Evolutionary conservation across 1,140 invertebrate genomes (phyloP).

Genomic region (Chrysomallon squamiferum): DNA sequence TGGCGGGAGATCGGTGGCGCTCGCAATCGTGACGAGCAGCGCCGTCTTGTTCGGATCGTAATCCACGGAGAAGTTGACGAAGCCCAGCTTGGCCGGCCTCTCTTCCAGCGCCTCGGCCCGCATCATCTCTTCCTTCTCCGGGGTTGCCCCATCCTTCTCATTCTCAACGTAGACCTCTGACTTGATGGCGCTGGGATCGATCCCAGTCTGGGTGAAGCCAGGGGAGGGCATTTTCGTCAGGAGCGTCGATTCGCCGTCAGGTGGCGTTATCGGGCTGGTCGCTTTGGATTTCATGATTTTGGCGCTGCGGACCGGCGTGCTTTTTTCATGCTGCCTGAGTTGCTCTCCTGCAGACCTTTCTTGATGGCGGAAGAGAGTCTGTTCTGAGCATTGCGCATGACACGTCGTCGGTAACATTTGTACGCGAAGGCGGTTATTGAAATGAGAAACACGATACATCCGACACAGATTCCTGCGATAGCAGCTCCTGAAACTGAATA

Average conservation of each 20-base stretch:
- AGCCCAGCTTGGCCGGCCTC: slow-evolving; percentile 73
- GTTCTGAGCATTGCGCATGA: slow-evolving; percentile 50
- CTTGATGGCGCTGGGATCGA: slow-evolving; percentile 34
- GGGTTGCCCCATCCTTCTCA: slow-evolving; percentile 68
- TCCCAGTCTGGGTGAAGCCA: slow-evolving; percentile 31
- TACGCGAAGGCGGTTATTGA: slow-evolving; percentile 44
- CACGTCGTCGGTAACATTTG: slow-evolving; percentile 53
- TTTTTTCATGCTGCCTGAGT: slow-evolving; percentile 41
- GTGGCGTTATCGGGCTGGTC: slow-evolving; percentile 49
- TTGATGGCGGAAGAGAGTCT: slow-evolving; percentile 60
- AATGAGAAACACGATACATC: slow-evolving; percentile 40
- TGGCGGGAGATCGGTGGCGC: slow-evolving; percentile 59
- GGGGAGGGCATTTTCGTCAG: slow-evolving; percentile 35
- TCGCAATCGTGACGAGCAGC: slow-evolving; percentile 88
- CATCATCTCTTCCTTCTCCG: slow-evolving; percentile 68
- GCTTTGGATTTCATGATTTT: slow-evolving; percentile 53
- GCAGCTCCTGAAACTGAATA: slow-evolving; percentile 45
- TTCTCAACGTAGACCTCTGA: slow-evolving; percentile 53
- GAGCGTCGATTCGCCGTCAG: slow-evolving; percentile 27
- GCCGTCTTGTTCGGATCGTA: slow-evolving; percentile 89
- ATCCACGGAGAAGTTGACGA: slow-evolving; percentile 75
- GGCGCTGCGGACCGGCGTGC: slow-evolving; percentile 23
- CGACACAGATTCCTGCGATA: slow-evolving; percentile 48
- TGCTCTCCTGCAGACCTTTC: slow-evolving; percentile 56
- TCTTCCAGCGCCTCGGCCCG: slow-evolving; percentile 35